phyloP scores from a whole-genome alignment of 2,888 invertebrate genomes.

The Himalopsyche kuldschensis region DNA sequence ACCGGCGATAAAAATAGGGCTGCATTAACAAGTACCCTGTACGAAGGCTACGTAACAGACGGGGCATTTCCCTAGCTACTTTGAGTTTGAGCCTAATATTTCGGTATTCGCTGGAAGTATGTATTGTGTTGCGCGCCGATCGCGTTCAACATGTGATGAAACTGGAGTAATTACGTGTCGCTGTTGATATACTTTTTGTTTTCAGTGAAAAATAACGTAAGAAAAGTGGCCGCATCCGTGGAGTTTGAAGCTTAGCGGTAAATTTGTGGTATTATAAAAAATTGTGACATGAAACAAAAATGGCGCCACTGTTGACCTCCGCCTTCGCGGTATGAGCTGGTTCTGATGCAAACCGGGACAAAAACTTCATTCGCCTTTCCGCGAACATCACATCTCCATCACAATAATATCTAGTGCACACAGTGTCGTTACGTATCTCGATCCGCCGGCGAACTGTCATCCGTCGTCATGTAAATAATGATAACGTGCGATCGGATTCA shows the following conservation, averaged over 20 bases:
- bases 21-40: conserved; percentile 59
- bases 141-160: conserved; percentile 12
- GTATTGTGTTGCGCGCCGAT: conserved; percentile 16
- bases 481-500: conserved; percentile 1
- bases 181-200: conserved; percentile 15
- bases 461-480: conserved; percentile 30
- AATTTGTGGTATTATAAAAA: conserved; percentile 14
- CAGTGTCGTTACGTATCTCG: conserved; percentile 16
- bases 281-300: conserved; percentile 18
- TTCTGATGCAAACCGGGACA: neutral
- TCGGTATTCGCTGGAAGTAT: conserved; percentile 27
- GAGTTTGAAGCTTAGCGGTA: conserved; percentile 6
- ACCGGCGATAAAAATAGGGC: conserved; percentile 66
- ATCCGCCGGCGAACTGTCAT: conserved; percentile 31
- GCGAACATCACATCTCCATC: neutral
- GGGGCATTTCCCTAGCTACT: conserved; percentile 54
- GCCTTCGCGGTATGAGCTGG: conserved; percentile 4
- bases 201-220: conserved; percentile 10
- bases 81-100: conserved; percentile 28
- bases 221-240: conserved; percentile 11
- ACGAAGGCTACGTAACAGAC: conserved; percentile 63
- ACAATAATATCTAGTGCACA: neutral
- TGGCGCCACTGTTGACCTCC: conserved; percentile 34
- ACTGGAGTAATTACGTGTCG: neutral
- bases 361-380: neutral